Evolutionary conservation across 2,113 vertebrate genomes (phyloP).

Genomic region (Phocoena phocoena): DNA sequence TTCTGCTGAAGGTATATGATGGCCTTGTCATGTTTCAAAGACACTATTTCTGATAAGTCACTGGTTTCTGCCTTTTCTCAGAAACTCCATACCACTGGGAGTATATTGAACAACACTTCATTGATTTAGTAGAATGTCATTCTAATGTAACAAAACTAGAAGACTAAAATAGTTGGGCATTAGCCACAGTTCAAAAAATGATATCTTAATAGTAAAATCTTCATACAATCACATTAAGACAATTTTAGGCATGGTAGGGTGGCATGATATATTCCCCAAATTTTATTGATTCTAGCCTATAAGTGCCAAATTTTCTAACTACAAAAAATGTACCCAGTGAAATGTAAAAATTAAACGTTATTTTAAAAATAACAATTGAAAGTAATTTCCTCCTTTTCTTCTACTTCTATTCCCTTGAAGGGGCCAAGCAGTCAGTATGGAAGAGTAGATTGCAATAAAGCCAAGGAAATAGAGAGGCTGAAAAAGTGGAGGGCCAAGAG

Average conservation of each 20-base stretch:
- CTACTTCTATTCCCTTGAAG: background rate
- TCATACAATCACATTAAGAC: background rate
- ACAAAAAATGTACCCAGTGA: background rate
- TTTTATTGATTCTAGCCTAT: background rate
- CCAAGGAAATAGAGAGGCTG: background rate
- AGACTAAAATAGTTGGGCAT: background rate
- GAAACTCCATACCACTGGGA: conserved; percentile 9
- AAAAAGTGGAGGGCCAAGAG: background rate
- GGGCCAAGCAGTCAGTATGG: fast-evolving
- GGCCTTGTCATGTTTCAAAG: conserved; percentile 36
- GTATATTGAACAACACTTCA: conserved; percentile 23
- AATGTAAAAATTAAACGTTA: background rate
- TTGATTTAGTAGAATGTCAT: conserved; percentile 53
- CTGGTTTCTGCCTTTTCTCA: conserved; percentile 36
- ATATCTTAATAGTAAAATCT: background rate
- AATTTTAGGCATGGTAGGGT: background rate
- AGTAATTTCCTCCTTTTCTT: background rate
- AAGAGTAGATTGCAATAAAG: background rate
- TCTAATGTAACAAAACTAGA: background rate
- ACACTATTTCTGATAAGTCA: conserved; percentile 45
- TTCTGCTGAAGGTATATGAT: conserved; percentile 41
- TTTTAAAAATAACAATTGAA: background rate
- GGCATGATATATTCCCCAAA: background rate
- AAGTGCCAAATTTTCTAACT: background rate
- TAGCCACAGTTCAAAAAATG: background rate